Evolutionary conservation across 2,888 invertebrate species (phyloP).

Genomic region (Rhorus exstirpatorius): DNA sequence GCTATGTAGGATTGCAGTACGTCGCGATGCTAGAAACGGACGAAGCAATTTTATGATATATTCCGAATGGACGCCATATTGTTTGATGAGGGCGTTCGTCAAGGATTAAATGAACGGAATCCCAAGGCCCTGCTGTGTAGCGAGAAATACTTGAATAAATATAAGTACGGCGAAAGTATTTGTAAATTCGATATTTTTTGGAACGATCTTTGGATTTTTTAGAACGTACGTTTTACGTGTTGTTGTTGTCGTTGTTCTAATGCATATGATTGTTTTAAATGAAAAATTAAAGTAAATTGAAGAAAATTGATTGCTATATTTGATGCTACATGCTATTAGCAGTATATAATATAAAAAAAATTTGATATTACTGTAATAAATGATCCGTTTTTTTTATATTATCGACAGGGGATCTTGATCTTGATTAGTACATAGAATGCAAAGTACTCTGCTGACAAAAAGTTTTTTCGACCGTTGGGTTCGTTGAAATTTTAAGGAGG

Average conservation of each 20-base stretch:
- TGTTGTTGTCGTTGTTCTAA: too few relatives aligned
- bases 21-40: slow-evolving; percentile 40
- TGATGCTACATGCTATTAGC: neutral
- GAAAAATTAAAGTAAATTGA: too few relatives aligned
- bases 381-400: neutral
- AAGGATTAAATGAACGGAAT: slow-evolving; percentile 41
- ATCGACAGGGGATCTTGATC: neutral
- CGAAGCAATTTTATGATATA: slow-evolving; percentile 60
- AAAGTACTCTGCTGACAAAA: neutral
- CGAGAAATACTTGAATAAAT: neutral
- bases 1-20: slow-evolving; percentile 1
- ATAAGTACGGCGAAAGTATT: neutral
- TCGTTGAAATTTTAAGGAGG: slow-evolving; percentile 8
- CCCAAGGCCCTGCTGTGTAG: neutral
- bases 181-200: neutral
- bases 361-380: neutral
- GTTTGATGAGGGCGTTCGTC: slow-evolving; percentile 37
- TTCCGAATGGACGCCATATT: slow-evolving; percentile 36
- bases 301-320: too few relatives aligned
- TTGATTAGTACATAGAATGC: neutral
- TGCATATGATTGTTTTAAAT: too few relatives aligned
- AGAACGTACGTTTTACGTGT: too few relatives aligned
- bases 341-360: neutral
- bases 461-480: neutral
- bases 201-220: too few relatives aligned